Base-by-base conservation (phyloP, 2,888 invertebrate genomes). In the Campoplex nolae region DNA sequence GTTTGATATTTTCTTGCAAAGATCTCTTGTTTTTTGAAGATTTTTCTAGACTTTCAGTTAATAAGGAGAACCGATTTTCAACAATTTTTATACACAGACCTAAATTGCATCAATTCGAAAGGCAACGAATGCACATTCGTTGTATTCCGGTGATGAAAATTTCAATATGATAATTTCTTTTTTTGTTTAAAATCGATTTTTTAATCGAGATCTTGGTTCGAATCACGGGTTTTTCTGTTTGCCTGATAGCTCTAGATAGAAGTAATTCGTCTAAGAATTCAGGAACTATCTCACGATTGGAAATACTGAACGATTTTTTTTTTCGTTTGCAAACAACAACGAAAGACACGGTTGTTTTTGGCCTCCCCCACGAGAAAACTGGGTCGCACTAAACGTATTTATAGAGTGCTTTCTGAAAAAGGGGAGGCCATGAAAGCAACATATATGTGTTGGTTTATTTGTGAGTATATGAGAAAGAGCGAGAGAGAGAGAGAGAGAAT, bases 341-440 rank as follows among this genome's bases (percentile, higher is more conserved):
- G 38, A 54, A 83, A 65, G 74, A 28, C 51, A 18, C 62, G n/a
- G 76, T 82, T 82, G 83, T 80, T 71, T 62, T 83, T 78, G 65
- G 68, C 78, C 79, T 38, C 84, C 82, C 74, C 78, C 54, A 45
- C 80, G 77, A 88, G 89, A 88, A 89, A 93, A 92, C 91, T 93
- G 90, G 93, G 93, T 93, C 93, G 91, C 88, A 85, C 76, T 86
- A 81, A 87, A 80, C 84, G 89, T 93, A 94, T 93, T 93, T 92
- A 93, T 93, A 93, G 93, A 90, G 89, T 80, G 58, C 67, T 82
- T 80, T 84, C 86, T 90, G 89, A 89, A 91, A 92, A 87, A 89
- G 90, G 90, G 91, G 90, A 86, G 84, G 85, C 78, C 85, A 80
- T 86, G 83, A 86, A 86, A 80, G 70, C 85, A 68, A 48, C n/a